Base-by-base conservation (phyloP, 2,888 invertebrate species). In the Scaptodrosophila latifasciaeformis region DNA sequence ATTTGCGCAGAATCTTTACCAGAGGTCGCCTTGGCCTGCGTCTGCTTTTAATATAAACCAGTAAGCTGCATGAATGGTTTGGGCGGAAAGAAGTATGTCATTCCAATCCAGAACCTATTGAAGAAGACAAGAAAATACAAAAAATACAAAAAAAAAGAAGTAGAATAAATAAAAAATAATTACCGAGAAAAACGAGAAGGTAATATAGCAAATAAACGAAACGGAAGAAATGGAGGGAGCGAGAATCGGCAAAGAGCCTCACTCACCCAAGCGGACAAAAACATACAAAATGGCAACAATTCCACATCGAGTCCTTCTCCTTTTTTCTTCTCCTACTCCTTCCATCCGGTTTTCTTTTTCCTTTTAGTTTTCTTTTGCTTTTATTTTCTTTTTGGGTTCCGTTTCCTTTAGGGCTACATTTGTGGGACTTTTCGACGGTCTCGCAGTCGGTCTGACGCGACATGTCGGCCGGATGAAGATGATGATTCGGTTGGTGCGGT, bases 1-100 rank as follows among this genome's bases (percentile, higher is more conserved):
- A 72, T 72, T 74, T 78, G 71, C 68, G 71, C 62, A 63, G 65
- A 63, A 58, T 65, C 59, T 62, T 54, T n/a, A n/a, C n/a, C n/a
- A n/a, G n/a, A n/a, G n/a, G n/a, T n/a, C n/a, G n/a, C n/a, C n/a
- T n/a, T n/a, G n/a, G n/a, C n/a, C n/a, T n/a, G n/a, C n/a, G n/a
- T n/a, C n/a, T n/a, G n/a, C n/a, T n/a, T n/a, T n/a, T n/a, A n/a
- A n/a, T n/a, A n/a, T n/a, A n/a, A n/a, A n/a, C n/a, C n/a, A n/a
- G n/a, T n/a, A n/a, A n/a, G n/a, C n/a, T n/a, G n/a, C n/a, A n/a
- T n/a, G n/a, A n/a, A n/a, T n/a, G n/a, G n/a, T n/a, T n/a, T n/a
- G n/a, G n/a, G 56, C 60, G 70, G 59, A 74, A 67, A 70, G 63
- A 80, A 77, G 69, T 69, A 53, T 60, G 62, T 70, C 63, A 59